Conservation (phyloP, 1,140 invertebrate genomes). For the Drosophila bocqueti region DNA sequence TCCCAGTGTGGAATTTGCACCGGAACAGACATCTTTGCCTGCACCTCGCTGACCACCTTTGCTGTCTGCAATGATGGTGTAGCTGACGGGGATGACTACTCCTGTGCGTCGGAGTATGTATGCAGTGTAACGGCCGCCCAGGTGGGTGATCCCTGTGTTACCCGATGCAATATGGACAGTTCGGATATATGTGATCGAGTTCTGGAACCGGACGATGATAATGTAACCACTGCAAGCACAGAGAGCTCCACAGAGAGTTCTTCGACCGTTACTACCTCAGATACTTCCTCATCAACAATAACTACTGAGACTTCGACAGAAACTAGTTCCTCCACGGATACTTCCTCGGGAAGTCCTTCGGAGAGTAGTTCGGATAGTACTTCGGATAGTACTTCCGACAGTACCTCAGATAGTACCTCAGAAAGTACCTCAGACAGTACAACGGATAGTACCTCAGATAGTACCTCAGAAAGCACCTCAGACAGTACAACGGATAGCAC, state of each 20-base stretch:
- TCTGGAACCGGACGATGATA: constrained; percentile 1
- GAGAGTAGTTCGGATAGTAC: neutral
- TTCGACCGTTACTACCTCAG: neutral
- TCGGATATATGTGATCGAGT: constrained; percentile 52
- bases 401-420: neutral
- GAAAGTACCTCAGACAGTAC: neutral
- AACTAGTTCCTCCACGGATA: constrained; percentile 4
- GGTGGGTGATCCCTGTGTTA: constrained; percentile 35
- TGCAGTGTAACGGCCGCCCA: constrained; percentile 32
- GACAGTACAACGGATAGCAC: constrained; percentile 3
- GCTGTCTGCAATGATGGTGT: constrained; percentile 14
- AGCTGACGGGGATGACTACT: neutral
- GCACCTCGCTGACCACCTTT: constrained; percentile 63
- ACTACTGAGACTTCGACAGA: constrained; percentile 5
- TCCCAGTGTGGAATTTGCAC: constrained; percentile 46
- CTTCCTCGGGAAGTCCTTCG: constrained; percentile 2
- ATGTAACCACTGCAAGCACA: neutral
- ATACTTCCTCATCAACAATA: neutral
- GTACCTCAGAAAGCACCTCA: neutral
- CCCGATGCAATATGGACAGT: constrained; percentile 5
- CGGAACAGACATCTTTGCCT: constrained; percentile 33
- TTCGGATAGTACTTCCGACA: neutral
- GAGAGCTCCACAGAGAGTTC: constrained; percentile 11
- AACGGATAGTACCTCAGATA: neutral
- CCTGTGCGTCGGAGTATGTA: constrained; percentile 18